A percentile compares a stretch with the other conserved stretches of the same genome.
Conservation (phyloP, 1,140 invertebrate genomes). For the Microvelia longipes region DNA sequence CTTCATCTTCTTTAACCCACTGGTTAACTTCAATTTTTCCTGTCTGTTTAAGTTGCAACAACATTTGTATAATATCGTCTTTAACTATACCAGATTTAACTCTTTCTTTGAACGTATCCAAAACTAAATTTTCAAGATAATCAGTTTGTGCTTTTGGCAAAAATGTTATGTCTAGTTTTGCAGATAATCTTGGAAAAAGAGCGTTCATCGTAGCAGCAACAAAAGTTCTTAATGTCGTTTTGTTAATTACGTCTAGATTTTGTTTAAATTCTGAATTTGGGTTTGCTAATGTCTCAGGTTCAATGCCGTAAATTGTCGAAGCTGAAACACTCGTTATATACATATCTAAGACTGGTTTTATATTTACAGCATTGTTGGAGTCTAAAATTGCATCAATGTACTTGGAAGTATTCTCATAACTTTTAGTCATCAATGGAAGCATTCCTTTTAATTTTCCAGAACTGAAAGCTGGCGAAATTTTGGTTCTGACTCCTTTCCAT, state of each 20-base stretch:
- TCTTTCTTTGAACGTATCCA: not conserved
- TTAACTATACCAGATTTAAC: not conserved
- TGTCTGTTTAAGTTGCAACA: not conserved
- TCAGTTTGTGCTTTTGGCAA: not conserved
- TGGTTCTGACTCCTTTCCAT: constrained; percentile 41
- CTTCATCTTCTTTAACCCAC: not conserved
- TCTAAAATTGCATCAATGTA: not conserved
- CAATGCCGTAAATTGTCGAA: not conserved
- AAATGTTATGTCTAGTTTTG: not conserved
- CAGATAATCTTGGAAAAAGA: not conserved
- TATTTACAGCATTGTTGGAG: not conserved
- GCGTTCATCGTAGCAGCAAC: not conserved
- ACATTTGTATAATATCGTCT: not conserved
- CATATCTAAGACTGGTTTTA: not conserved
- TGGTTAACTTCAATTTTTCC: not conserved
- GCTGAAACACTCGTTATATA: not conserved
- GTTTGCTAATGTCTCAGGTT: not conserved
- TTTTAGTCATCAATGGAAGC: not conserved
- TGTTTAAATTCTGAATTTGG: not conserved
- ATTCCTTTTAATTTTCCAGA: constrained; percentile 34
- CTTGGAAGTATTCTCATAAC: not conserved
- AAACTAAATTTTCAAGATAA: not conserved
- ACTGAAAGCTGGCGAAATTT: constrained; percentile 46
- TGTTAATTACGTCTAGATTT: not conserved
- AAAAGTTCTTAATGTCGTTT: not conserved